Evolutionary conservation across 2,797 vertebrate genomes (phyloP).

Genomic region (Sebastes hubbsi): DNA sequence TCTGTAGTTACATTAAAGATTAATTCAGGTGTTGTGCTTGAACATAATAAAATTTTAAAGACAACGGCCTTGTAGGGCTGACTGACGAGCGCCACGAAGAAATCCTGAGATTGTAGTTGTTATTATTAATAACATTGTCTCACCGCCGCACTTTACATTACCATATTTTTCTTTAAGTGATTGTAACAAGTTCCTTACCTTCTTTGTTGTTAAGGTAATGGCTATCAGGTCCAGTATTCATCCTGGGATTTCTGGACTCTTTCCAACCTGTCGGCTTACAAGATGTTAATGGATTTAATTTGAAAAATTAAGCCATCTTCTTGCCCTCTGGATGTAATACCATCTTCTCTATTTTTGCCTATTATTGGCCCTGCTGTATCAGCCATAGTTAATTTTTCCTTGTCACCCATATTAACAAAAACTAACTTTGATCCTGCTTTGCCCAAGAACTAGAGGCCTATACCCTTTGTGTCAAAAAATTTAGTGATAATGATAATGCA

Average conservation of each 20-base stretch:
- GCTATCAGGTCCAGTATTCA: neutral
- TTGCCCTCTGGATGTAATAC: neutral
- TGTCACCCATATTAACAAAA: neutral
- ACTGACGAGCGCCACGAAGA: neutral
- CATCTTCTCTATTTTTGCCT: neutral
- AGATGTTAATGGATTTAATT: neutral
- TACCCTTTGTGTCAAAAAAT: neutral
- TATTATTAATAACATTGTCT: neutral
- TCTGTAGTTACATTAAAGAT: conserved; percentile 22
- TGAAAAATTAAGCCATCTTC: neutral
- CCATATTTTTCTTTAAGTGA: neutral
- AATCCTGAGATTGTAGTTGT: neutral
- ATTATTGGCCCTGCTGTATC: neutral
- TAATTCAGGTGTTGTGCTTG: conserved; percentile 11
- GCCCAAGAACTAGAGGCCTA: neutral
- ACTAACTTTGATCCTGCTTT: neutral
- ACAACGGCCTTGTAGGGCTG: neutral
- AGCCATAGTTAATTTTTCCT: neutral
- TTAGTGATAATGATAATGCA: too few species aligned
- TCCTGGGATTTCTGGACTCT: neutral
- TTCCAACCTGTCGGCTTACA: neutral
- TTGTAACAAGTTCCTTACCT: neutral
- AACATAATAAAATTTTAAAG: neutral
- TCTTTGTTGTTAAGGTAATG: neutral
- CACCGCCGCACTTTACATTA: neutral